Conservation (phyloP, 2,888 invertebrate genomes). For the Gerris lacustris region DNA sequence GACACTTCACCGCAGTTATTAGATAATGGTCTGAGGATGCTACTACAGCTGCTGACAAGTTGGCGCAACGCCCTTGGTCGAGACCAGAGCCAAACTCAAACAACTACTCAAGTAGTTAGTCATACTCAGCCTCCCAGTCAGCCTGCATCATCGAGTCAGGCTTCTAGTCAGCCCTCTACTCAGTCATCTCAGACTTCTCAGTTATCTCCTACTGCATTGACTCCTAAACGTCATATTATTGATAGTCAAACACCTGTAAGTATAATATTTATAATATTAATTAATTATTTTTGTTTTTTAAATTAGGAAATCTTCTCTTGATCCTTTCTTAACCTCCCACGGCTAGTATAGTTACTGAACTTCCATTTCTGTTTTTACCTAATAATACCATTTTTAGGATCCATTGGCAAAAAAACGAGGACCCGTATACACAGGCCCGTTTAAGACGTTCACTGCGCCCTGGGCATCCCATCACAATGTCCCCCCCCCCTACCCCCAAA, state of each 20-base stretch:
- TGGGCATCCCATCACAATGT: no score
- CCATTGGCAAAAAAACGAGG: no score
- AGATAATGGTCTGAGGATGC: conserved; percentile 85
- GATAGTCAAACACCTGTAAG: conserved; percentile 25
- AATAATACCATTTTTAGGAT: no score
- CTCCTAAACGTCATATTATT: conserved; percentile 20
- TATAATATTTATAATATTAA: not conserved
- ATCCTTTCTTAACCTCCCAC: no score
- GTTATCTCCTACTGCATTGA: conserved; percentile 24
- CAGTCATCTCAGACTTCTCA: conserved; percentile 12
- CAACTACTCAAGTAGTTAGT: conserved; percentile 8
- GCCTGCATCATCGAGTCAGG: not conserved
- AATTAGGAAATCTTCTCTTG: no score
- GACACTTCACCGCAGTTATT: conserved; percentile 81
- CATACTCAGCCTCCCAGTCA: not conserved
- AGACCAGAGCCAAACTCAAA: conserved; percentile 19
- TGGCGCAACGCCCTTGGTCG: conserved; percentile 70
- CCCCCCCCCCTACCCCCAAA: no score
- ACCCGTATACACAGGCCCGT: no score
- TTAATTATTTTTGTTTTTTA: no score
- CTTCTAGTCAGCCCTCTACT: not conserved
- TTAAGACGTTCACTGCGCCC: no score
- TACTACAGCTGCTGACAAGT: conserved; percentile 78
- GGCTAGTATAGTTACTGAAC: no score
- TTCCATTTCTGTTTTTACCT: no score